These are phyloP conservation scores for Eurypyga helias DNA, from an alignment of 2,113 vertebrate genomes.

Conservation along the genomic window DNA sequence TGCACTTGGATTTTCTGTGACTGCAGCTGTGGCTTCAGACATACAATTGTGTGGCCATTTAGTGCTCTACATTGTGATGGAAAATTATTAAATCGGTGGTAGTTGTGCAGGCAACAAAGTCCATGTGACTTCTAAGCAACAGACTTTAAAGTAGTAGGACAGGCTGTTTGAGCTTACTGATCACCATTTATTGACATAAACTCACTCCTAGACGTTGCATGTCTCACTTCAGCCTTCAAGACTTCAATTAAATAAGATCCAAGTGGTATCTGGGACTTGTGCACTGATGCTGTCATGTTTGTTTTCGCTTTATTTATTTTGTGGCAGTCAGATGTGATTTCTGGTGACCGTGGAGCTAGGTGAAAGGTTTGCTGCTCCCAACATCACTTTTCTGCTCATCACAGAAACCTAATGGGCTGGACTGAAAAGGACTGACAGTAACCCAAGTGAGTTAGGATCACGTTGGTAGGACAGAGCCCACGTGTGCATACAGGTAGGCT, in stretches of 20 bases:
- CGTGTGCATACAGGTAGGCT: fast-evolving
- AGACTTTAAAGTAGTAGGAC: background rate
- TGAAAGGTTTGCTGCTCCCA: background rate
- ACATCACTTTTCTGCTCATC: background rate
- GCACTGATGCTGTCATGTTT: background rate
- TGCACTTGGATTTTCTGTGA: background rate
- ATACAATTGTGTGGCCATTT: background rate
- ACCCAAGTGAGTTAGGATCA: background rate
- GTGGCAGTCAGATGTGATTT: background rate
- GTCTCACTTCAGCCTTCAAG: background rate
- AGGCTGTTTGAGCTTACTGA: background rate
- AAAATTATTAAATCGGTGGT: background rate
- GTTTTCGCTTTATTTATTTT: background rate
- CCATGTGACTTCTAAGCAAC: background rate
- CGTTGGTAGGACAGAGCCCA: background rate
- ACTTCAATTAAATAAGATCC: background rate
- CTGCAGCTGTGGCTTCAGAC: background rate
- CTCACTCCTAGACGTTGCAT: background rate
- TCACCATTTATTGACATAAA: background rate
- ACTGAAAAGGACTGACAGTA: background rate
- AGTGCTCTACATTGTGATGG: background rate
- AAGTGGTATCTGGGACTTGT: background rate
- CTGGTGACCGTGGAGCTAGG: background rate
- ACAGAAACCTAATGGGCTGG: no score
- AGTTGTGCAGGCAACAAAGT: background rate